These are phyloP conservation scores for Bimastos eiseni DNA, from an alignment of 2,888 invertebrate species.

Conservation along the genomic window DNA sequence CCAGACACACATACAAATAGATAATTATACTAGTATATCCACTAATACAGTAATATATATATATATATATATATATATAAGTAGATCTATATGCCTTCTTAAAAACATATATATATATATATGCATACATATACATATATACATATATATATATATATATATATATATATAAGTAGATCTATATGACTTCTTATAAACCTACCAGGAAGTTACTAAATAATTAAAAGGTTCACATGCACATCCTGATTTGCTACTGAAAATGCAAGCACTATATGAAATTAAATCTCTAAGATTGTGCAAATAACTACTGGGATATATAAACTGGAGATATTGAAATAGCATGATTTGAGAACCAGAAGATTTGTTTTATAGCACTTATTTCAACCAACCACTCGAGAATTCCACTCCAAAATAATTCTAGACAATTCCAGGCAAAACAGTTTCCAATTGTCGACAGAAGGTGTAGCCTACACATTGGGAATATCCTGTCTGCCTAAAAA, in stretches of 20 bases:
- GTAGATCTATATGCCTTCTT: too few species aligned
- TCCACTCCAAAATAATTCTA: background rate
- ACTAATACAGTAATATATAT: too few species aligned
- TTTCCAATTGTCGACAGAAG: background rate
- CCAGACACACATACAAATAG: too few species aligned
- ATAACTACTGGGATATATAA: background rate
- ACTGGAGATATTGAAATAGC: background rate
- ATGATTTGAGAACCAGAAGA: constrained; percentile 13
- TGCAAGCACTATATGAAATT: background rate
- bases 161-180: too few species aligned
- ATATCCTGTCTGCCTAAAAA: background rate
- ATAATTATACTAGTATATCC: too few species aligned
- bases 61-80: too few species aligned
- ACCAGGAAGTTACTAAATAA: background rate
- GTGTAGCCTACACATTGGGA: background rate
- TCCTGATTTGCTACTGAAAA: background rate
- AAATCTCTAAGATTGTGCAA: background rate
- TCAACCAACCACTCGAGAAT: background rate
- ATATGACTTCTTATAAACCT: background rate
- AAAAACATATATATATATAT: too few species aligned
- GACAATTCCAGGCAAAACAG: background rate
- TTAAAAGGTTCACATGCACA: background rate
- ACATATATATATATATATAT: too few species aligned
- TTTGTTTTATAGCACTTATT: background rate
- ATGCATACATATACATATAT: too few species aligned